Evolutionary conservation across 2,113 vertebrate genomes (phyloP).

Genomic region (Caranx ignobilis): DNA sequence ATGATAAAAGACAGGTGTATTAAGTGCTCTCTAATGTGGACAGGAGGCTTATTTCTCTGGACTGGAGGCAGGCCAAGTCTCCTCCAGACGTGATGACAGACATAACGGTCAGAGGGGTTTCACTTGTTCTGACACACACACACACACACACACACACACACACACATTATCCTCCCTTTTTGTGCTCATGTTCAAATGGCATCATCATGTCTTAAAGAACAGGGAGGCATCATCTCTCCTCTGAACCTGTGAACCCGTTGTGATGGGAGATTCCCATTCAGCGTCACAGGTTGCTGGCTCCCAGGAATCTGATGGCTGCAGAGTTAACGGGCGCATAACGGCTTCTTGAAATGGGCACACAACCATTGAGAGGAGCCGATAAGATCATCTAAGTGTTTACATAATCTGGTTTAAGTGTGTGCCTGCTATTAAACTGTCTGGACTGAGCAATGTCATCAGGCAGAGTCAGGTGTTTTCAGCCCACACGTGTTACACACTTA

Average conservation of each 20-base stretch:
- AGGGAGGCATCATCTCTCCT: constrained; percentile 31
- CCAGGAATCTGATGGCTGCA: constrained; percentile 55
- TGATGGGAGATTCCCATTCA: constrained; percentile 44
- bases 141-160: constrained; percentile 24
- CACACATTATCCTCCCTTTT: background rate
- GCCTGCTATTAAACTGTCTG: constrained; percentile 6
- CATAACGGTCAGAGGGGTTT: constrained; percentile 48
- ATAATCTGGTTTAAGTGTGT: constrained; percentile 19
- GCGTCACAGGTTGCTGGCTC: constrained; percentile 37
- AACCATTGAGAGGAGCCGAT: constrained; percentile 32
- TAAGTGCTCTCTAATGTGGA: constrained; percentile 43
- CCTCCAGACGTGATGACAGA: constrained; percentile 68
- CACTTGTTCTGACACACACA: constrained; percentile 18
- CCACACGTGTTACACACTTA: too few species aligned
- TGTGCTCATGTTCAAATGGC: constrained; percentile 47
- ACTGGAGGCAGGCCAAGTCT: constrained; percentile 40
- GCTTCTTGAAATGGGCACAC: constrained; percentile 21
- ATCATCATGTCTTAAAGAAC: constrained; percentile 43
- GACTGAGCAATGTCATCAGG: background rate
- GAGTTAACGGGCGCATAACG: constrained; percentile 28
- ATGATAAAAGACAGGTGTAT: constrained; percentile 60
- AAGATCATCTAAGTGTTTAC: constrained; percentile 43
- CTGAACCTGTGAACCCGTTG: constrained; percentile 37
- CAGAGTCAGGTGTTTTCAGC: background rate
- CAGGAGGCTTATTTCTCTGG: constrained; percentile 44